A percentile compares a stretch with the other conserved stretches of the same genome.
phyloP scores from a whole-genome alignment of 2,888 invertebrate genomes.

The Apamea crenata region DNA sequence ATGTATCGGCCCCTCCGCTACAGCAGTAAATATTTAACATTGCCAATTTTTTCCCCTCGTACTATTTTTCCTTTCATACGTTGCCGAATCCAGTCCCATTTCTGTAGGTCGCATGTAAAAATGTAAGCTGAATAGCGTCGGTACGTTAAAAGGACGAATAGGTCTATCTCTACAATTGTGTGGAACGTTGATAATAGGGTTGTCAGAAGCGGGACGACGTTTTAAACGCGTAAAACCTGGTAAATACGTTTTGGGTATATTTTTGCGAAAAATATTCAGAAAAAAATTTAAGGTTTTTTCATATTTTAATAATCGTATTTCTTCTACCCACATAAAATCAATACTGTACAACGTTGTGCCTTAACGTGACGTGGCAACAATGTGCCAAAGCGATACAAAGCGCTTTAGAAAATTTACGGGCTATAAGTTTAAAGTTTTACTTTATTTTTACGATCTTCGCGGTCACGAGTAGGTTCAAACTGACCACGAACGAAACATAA shows the following conservation, averaged over 20 bases:
- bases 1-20: conserved; percentile 59
- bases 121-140: conserved; percentile 47
- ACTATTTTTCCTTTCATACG: conserved; percentile 52
- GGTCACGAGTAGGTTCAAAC: conserved; percentile 13
- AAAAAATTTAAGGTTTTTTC: neutral
- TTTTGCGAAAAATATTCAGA: neutral
- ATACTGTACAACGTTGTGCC: conserved; percentile 14
- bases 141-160: conserved; percentile 54
- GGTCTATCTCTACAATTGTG: conserved; percentile 44
- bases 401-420: conserved; percentile 12
- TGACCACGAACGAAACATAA: conserved; percentile 25
- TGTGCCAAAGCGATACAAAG: conserved; percentile 21
- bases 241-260: conserved; percentile 27
- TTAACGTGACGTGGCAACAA: conserved; percentile 20
- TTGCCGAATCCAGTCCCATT: conserved; percentile 48
- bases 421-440: conserved; percentile 15
- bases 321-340: conserved; percentile 3
- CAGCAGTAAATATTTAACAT: conserved; percentile 68
- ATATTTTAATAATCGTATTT: conserved; percentile 10
- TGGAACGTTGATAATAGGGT: conserved; percentile 50
- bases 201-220: conserved; percentile 32
- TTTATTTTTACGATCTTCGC: conserved; percentile 32
- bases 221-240: conserved; percentile 14
- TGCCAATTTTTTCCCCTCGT: conserved; percentile 48
- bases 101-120: conserved; percentile 56